Percentiles rank a stretch among this genome's conserved stretches.
Conservation (phyloP, 2,888 invertebrate genomes). For the Beris morrisii region DNA sequence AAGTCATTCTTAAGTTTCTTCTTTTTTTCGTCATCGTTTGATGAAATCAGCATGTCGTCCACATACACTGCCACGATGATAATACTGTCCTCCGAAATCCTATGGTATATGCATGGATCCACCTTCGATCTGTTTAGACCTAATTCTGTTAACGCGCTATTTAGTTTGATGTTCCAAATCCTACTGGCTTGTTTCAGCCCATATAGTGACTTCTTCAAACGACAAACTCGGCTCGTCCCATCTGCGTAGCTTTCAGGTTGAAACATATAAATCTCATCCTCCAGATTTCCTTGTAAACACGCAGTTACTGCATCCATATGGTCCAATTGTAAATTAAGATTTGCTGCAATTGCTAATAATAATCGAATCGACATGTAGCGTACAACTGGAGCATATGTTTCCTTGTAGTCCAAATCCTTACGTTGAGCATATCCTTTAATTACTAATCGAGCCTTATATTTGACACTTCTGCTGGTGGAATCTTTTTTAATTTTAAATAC, state of each 20-base stretch:
- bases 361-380: background rate
- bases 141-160: background rate
- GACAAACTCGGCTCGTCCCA: conserved; percentile 2
- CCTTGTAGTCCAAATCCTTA: background rate
- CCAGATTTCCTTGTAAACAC: conserved; percentile 2
- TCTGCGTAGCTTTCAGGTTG: background rate
- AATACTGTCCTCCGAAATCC: background rate
- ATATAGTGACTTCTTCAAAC: conserved; percentile 1
- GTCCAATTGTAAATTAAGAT: background rate
- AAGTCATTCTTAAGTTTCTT: background rate
- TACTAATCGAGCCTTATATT: conserved; percentile 4
- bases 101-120: conserved; percentile 2
- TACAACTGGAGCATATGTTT: background rate
- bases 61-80: conserved; percentile 6
- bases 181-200: background rate
- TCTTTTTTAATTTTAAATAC: conserved; percentile 1
- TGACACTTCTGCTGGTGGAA: background rate
- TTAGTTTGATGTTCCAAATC: conserved; percentile 4
- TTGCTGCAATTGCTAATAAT: background rate
- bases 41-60: conserved; percentile 1
- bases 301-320: conserved; percentile 14
- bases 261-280: conserved; percentile 1
- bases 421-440: background rate
- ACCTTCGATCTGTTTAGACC: background rate
- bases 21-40: background rate